Evolutionary conservation across 2,888 invertebrate genomes (phyloP).

Genomic region (Rhagonycha fulva): DNA sequence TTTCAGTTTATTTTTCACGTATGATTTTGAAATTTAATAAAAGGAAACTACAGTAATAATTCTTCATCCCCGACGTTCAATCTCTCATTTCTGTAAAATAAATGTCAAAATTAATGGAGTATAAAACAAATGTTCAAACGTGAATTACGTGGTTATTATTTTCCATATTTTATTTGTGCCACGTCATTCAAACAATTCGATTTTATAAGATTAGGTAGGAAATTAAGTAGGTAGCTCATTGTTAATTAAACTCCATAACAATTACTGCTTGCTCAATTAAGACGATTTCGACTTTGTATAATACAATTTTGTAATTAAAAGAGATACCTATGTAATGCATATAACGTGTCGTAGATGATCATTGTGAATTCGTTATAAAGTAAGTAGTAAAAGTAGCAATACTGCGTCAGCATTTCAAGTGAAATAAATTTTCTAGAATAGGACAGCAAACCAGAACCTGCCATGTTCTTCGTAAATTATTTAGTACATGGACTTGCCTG

Average conservation of each 20-base stretch:
- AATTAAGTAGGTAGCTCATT: neutral
- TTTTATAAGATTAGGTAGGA: neutral
- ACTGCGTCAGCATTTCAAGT: slow-evolving; percentile 1
- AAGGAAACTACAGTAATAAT: neutral
- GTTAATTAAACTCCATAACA: neutral
- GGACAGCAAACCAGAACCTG: slow-evolving; percentile 11
- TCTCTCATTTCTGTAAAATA: neutral
- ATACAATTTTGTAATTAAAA: neutral
- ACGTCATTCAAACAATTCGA: neutral
- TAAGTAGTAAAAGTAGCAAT: neutral
- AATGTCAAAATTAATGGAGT: neutral
- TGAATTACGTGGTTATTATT: neutral
- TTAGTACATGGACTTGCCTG: slow-evolving; percentile 17
- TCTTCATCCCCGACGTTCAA: neutral
- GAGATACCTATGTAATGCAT: neutral
- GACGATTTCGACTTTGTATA: neutral
- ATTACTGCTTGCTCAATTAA: neutral
- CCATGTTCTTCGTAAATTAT: slow-evolving; percentile 14
- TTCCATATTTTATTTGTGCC: neutral
- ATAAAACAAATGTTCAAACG: neutral
- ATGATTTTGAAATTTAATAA: neutral
- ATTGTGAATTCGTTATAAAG: neutral
- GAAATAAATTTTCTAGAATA: slow-evolving; percentile 7
- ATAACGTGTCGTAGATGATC: neutral
- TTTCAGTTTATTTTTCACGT: neutral